Evolutionary conservation across 2,113 vertebrate species (phyloP), one percentile per base, ranked within the genome.

Genomic region (Gallinago jamesoni): DNA sequence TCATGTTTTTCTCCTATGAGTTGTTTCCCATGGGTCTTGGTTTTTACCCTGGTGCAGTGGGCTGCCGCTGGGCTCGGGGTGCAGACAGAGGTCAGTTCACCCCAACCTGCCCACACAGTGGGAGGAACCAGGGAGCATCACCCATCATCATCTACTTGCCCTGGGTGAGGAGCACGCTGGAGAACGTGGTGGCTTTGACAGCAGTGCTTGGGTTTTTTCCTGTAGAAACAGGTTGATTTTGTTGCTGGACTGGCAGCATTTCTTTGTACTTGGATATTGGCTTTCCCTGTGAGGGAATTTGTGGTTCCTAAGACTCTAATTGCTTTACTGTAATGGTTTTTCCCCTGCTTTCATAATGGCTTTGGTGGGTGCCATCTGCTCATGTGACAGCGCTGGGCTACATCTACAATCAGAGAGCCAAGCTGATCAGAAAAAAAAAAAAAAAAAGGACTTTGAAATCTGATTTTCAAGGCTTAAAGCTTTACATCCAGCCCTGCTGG

Each of bases 251-350:
- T n/a, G 22, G 60, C 59, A 66, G 59, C 27, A 16, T 76, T 84
- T 89, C 66, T 68, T 75, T 73, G 45, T 77, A 3, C 62, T 74
- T 74, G 33, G 16, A n/a, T 85, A 67, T 83, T 89, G 50, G 47
- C 77, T 94, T 77, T 62, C 78, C 72, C 81, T 33, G 16, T 52
- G 55, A 82, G 93, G 84, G 74, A 97, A 78, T 53, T 53, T 89
- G 91, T 79, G 91, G 92, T 81, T 96, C 97, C 56, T 94, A 72
- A 89, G 87, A 67, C 62, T 86, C 84, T 97, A 92, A 96, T 96
- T 92, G 68, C 63, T 62, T 97, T 90, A 89, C 41, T 41, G 63
- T 87, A 86, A 86, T 92, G 60, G 93, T 86, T 94, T 94, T 94
- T 86, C 77, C 84, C 82, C 56, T 33, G 80, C 69, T 88, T 96